Evolutionary conservation across 2,888 invertebrate genomes (phyloP).

Genomic region (Heliconius sara): DNA sequence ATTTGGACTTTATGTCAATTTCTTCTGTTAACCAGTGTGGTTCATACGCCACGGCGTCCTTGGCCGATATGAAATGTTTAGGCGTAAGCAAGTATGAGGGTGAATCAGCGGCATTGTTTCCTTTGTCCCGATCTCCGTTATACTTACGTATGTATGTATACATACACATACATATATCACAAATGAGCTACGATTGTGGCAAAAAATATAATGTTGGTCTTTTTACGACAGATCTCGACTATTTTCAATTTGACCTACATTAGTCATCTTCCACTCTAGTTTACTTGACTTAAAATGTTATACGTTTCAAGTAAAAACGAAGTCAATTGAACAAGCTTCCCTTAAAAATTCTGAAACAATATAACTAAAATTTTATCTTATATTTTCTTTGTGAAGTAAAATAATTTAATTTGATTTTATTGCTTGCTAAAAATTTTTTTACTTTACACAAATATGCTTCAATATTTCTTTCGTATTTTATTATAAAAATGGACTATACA

Average conservation of each 20-base stretch:
- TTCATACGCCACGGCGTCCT: constrained; percentile 52
- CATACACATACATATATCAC: constrained; percentile 39
- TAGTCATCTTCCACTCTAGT: constrained; percentile 43
- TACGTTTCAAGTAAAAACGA: not conserved
- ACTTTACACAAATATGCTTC: too few relatives aligned
- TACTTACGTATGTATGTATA: constrained; percentile 25
- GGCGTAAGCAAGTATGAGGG: constrained; percentile 63
- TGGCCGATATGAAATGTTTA: constrained; percentile 78
- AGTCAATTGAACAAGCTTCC: not conserved
- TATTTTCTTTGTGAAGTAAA: too few relatives aligned
- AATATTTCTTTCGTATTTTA: not conserved
- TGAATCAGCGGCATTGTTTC: constrained; percentile 70
- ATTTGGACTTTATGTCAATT: constrained; percentile 38
- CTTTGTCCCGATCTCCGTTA: constrained; percentile 54
- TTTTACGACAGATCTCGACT: constrained; percentile 41
- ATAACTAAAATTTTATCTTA: too few relatives aligned
- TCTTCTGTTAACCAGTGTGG: constrained; percentile 28
- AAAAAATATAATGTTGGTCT: constrained; percentile 41
- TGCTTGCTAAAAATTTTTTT: too few relatives aligned
- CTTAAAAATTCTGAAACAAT: not conserved
- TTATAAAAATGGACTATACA: not conserved
- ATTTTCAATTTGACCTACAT: constrained; percentile 42
- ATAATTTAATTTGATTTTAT: too few relatives aligned
- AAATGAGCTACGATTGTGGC: constrained; percentile 48
- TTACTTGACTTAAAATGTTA: constrained; percentile 34